These are phyloP conservation scores for Cynopterus brachyotis DNA, from an alignment of 2,113 vertebrate genomes.

Conservation along the genomic window DNA sequence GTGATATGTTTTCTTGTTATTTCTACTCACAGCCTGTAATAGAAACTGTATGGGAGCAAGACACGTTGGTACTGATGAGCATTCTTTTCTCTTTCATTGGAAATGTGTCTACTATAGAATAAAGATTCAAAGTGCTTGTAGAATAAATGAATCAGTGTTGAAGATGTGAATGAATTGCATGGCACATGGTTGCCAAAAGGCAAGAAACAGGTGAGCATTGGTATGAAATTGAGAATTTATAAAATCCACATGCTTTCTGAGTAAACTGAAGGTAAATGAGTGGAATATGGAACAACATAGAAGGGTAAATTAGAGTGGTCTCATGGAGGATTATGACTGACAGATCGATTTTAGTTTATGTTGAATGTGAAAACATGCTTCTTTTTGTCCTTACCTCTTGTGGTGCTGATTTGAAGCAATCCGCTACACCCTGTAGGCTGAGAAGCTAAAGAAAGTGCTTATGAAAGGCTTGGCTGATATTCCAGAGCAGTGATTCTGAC, in stretches of 20 bases:
- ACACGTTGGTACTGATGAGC: background rate
- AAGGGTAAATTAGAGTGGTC: accelerated
- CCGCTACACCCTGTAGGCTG: background rate
- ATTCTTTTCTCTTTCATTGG: background rate
- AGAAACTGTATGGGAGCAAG: background rate
- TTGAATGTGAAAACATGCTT: background rate
- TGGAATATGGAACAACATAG: background rate
- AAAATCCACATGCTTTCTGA: background rate
- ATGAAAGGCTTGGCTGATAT: background rate
- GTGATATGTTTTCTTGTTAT: background rate
- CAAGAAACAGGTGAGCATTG: background rate
- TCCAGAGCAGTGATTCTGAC: background rate
- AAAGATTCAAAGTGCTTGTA: background rate
- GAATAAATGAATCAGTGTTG: background rate
- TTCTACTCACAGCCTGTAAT: background rate
- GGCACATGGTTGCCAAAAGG: background rate
- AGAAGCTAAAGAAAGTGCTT: background rate
- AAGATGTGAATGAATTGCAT: background rate
- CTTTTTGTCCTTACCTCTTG: background rate
- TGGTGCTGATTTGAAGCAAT: background rate
- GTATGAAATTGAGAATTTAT: background rate
- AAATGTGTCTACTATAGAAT: background rate
- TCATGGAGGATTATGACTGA: background rate
- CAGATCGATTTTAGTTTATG: background rate
- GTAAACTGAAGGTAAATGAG: background rate